phyloP scores from a whole-genome alignment of 2,113 vertebrate genomes.

The Propithecus coquereli region DNA sequence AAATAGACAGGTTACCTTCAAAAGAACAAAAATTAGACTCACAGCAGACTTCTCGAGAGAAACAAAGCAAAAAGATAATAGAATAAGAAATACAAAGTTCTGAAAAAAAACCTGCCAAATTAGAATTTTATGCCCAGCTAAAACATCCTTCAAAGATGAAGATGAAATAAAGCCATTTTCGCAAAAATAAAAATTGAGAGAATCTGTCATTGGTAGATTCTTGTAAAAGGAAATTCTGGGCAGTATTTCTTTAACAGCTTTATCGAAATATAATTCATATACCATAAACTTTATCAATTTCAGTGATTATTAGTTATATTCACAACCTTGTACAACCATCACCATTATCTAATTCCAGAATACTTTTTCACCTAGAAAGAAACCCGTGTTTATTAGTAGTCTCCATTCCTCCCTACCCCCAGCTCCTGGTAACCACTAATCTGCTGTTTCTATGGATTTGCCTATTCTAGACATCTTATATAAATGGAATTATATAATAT shows the following conservation, averaged over 20 bases:
- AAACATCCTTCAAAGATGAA: neutral
- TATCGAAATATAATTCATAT: no score
- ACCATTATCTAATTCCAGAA: no score
- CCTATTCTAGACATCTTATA: no score
- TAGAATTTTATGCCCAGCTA: neutral
- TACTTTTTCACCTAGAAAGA: no score
- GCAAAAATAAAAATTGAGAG: neutral
- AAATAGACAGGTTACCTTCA: neutral
- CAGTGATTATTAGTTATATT: no score
- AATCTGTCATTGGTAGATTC: neutral
- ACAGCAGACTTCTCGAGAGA: neutral
- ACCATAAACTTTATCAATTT: no score
- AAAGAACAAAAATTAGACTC: neutral
- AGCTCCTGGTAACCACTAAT: no score
- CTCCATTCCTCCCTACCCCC: no score
- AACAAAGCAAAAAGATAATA: neutral
- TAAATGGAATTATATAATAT: no score
- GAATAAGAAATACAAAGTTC: neutral
- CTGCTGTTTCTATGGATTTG: no score
- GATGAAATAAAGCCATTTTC: neutral
- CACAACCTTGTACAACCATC: no score
- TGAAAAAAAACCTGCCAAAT: neutral
- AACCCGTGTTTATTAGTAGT: no score
- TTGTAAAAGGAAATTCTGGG: neutral
- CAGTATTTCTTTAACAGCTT: neutral